phyloP scores from a whole-genome alignment of 2,888 invertebrate species.

The Parapristionchus giblindavisi region DNA sequence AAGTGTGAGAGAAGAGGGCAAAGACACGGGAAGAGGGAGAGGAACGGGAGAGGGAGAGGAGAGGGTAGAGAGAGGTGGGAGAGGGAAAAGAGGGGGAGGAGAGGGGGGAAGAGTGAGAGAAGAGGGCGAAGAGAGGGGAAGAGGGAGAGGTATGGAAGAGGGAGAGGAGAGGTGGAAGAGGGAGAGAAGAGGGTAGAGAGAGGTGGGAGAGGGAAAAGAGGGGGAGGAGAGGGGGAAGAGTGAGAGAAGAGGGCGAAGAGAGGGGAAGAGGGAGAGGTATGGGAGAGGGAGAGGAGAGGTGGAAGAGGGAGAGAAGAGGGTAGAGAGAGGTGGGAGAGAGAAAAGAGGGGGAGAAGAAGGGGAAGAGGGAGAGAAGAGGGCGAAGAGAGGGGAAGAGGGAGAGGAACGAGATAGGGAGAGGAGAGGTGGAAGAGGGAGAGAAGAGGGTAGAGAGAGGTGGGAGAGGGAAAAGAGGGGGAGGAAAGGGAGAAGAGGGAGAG shows the following conservation, averaged over 20 bases:
- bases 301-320: too few relatives aligned
- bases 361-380: conserved; percentile 1
- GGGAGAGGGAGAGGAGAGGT: too few relatives aligned
- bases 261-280: too few relatives aligned
- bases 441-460: too few relatives aligned
- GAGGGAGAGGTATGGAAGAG: too few relatives aligned
- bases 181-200: too few relatives aligned
- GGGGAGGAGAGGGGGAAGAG: too few relatives aligned
- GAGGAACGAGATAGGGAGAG: neutral
- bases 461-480: neutral
- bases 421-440: conserved; percentile 4
- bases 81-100: neutral
- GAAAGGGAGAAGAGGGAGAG: neutral
- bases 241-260: too few relatives aligned
- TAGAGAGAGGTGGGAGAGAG: too few relatives aligned
- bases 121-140: too few relatives aligned
- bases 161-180: too few relatives aligned
- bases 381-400: neutral
- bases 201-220: too few relatives aligned
- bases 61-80: neutral
- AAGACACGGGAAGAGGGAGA: neutral
- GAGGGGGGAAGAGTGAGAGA: conserved; percentile 6
- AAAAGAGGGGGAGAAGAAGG: conserved; percentile 15
- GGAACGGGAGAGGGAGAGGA: neutral
- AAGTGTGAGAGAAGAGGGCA: neutral